phyloP scores from a whole-genome alignment of 2,888 invertebrate genomes.

The Panopea generosa region DNA sequence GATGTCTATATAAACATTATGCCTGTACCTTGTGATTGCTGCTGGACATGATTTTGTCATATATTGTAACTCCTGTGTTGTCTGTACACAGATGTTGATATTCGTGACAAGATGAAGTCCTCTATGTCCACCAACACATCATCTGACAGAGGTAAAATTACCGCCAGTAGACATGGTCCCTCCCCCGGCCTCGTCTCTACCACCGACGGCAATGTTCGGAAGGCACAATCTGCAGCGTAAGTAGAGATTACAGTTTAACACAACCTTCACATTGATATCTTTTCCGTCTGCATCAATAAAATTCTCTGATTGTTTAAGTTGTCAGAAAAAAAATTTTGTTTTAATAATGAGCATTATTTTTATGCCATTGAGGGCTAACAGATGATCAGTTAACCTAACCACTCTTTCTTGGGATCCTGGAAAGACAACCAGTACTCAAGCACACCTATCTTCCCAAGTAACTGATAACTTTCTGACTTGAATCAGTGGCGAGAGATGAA shows the following conservation, averaged over 20 bases:
- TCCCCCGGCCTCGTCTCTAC: constrained; percentile 47
- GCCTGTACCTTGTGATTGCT: no score
- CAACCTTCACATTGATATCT: neutral
- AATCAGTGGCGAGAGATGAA: no score
- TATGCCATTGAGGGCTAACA: no score
- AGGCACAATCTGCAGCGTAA: constrained; percentile 69
- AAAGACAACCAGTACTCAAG: no score
- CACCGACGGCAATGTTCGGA: constrained; percentile 52
- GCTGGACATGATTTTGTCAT: no score
- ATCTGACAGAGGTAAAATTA: constrained; percentile 58
- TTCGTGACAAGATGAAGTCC: constrained; percentile 70
- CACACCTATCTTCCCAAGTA: no score
- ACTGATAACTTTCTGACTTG: no score
- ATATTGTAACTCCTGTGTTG: no score
- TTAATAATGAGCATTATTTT: no score
- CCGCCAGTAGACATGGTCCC: constrained; percentile 40
- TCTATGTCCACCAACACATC: constrained; percentile 68
- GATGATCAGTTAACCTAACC: no score
- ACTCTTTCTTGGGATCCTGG: no score
- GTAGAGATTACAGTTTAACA: constrained; percentile 32
- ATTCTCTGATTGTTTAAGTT: neutral
- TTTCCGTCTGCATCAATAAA: neutral
- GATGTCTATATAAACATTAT: no score
- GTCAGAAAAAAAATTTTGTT: neutral
- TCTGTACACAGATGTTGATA: constrained; percentile 37